These are phyloP conservation scores for Cololabis saira DNA, from an alignment of 2,113 vertebrate species.

Conservation along the genomic window DNA sequence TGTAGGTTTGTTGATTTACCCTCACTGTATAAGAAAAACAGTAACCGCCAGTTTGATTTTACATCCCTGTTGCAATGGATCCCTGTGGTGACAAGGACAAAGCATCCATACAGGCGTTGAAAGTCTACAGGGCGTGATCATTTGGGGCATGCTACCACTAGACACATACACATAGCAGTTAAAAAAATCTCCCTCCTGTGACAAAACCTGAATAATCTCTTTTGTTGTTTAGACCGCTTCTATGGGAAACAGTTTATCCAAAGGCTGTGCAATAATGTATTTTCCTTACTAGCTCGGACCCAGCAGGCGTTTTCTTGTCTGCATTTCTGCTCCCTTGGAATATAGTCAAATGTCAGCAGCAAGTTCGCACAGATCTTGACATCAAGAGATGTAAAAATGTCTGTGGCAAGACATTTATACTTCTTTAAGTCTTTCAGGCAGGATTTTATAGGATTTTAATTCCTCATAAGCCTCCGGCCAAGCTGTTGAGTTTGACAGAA, in stretches of 20 bases:
- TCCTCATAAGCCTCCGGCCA: neutral
- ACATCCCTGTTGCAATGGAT: conserved; percentile 9
- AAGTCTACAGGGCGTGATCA: neutral
- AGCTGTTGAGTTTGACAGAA: neutral
- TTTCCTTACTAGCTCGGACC: conserved; percentile 29
- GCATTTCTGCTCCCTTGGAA: conserved; percentile 12
- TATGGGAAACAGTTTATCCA: conserved; percentile 7
- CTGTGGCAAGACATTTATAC: conserved; percentile 7
- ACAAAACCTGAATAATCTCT: no score
- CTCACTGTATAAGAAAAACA: neutral
- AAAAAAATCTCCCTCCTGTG: no score
- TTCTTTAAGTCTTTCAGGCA: conserved; percentile 1
- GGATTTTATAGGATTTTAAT: neutral
- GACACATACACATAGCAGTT: no score
- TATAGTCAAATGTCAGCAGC: conserved; percentile 11
- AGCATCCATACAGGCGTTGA: conserved; percentile 13
- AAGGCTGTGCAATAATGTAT: neutral
- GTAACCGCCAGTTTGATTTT: conserved; percentile 27
- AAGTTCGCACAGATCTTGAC: conserved; percentile 1
- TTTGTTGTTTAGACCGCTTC: neutral
- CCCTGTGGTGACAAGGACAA: conserved; percentile 3
- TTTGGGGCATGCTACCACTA: neutral
- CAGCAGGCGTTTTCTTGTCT: conserved; percentile 2
- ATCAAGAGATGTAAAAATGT: conserved; percentile 13
- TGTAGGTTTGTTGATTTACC: neutral